phyloP scores from a whole-genome alignment of 2,888 invertebrate genomes.

The Pristionchus fissidentatus region DNA sequence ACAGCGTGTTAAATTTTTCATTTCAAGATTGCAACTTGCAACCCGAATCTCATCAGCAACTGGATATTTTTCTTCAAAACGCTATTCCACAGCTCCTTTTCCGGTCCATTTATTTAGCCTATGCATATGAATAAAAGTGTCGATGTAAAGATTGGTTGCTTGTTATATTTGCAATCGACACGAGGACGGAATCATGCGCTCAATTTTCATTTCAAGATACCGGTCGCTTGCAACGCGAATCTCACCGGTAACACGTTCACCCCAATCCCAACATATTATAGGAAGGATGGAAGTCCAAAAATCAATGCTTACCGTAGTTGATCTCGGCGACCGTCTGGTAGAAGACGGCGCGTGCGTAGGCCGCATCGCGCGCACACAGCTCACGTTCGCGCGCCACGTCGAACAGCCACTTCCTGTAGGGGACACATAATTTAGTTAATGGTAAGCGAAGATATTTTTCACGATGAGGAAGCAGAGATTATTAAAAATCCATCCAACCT shows the following conservation, averaged over 20 bases:
- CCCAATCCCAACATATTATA: not conserved
- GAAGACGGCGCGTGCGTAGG: slow-evolving; percentile 81
- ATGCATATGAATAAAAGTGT: too few species aligned
- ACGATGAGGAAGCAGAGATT: too few species aligned
- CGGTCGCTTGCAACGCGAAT: too few species aligned
- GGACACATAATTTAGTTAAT: too few species aligned
- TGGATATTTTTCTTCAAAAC: too few species aligned
- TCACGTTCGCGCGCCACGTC: slow-evolving; percentile 65
- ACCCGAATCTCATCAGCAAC: not conserved
- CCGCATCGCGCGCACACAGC: slow-evolving; percentile 81
- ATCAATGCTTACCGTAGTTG: slow-evolving; percentile 53
- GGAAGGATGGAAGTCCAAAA: not conserved
- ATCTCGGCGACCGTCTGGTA: slow-evolving; percentile 72
- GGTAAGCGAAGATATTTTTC: too few species aligned
- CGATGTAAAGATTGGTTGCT: too few species aligned
- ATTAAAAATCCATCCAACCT: too few species aligned
- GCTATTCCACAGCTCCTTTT: not conserved
- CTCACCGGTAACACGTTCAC: not conserved
- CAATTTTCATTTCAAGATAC: too few species aligned
- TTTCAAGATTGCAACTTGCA: not conserved
- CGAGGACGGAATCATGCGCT: too few species aligned
- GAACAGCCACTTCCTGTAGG: slow-evolving; percentile 77
- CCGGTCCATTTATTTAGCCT: not conserved
- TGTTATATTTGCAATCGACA: too few species aligned
- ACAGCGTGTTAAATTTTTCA: not conserved